Evolutionary conservation across 2,888 invertebrate genomes (phyloP).

Genomic region (Cosmia pyralina): DNA sequence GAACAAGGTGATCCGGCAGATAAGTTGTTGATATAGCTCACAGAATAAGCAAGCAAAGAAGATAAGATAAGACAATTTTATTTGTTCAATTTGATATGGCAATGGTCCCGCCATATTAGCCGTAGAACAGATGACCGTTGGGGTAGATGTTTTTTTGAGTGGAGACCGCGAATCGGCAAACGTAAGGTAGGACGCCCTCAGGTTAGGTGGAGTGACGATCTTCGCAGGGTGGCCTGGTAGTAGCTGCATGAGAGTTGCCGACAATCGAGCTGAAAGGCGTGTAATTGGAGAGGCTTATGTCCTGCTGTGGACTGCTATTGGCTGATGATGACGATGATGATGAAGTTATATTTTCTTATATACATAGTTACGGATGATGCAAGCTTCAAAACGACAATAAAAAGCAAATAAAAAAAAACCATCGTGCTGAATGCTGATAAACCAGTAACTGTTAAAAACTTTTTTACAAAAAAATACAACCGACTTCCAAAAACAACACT

Average conservation of each 20-base stretch:
- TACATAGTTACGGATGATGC: not conserved
- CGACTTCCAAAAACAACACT: too few relatives aligned
- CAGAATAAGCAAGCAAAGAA: not conserved
- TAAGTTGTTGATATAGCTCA: not conserved
- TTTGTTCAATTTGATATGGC: not conserved
- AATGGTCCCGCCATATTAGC: not conserved
- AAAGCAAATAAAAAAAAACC: not conserved
- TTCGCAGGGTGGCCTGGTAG: not conserved
- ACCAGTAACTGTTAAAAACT: not conserved
- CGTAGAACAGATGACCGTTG: not conserved
- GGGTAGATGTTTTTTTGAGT: not conserved
- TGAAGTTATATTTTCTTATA: not conserved
- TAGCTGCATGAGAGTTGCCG: not conserved
- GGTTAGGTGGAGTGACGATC: not conserved
- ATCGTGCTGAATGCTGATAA: not conserved
- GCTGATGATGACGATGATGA: not conserved
- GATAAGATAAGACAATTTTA: too few relatives aligned
- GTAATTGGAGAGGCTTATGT: not conserved
- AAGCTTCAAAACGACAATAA: not conserved
- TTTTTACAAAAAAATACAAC: too few relatives aligned
- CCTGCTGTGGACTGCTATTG: not conserved
- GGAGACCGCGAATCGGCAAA: not conserved
- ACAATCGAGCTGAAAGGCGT: not conserved
- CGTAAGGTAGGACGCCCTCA: not conserved
- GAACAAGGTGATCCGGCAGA: not conserved